phyloP scores from a whole-genome alignment of 2,797 vertebrate species.

The Peromyscus eremicus region DNA sequence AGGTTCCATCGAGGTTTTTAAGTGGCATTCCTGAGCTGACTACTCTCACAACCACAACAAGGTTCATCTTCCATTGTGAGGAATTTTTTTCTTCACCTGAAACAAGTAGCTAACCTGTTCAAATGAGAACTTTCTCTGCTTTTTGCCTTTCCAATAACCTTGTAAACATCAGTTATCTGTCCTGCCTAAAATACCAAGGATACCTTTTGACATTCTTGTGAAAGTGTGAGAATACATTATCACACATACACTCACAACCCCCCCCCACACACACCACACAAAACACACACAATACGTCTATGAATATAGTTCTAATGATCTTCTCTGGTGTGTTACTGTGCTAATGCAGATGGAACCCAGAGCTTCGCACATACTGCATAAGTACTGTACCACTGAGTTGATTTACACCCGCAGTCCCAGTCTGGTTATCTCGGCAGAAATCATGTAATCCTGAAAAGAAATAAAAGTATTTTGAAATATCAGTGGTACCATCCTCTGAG shows the following conservation, averaged over 20 bases:
- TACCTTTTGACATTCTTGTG: not conserved
- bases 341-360: not conserved
- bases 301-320: not conserved
- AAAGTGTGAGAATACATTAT: not conserved
- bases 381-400: not conserved
- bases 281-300: not conserved
- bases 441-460: conserved; percentile 2
- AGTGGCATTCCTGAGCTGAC: not conserved
- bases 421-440: not conserved
- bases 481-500: not conserved
- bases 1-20: not conserved
- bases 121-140: not conserved
- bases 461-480: not conserved
- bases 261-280: not conserved
- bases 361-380: not conserved
- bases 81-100: conserved; percentile 32
- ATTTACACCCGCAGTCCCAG: not conserved
- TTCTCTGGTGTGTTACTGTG: not conserved
- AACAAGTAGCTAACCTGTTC: not conserved
- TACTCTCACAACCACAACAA: not conserved
- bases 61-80: not conserved
- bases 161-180: not conserved
- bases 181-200: conserved; percentile 21
- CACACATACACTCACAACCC: not conserved
- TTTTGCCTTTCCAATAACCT: conserved; percentile 40